Evolutionary conservation across 2,113 vertebrate species (phyloP), one percentile per base, ranked within the genome.

Genomic region (Girardinichthys multiradiatus): DNA sequence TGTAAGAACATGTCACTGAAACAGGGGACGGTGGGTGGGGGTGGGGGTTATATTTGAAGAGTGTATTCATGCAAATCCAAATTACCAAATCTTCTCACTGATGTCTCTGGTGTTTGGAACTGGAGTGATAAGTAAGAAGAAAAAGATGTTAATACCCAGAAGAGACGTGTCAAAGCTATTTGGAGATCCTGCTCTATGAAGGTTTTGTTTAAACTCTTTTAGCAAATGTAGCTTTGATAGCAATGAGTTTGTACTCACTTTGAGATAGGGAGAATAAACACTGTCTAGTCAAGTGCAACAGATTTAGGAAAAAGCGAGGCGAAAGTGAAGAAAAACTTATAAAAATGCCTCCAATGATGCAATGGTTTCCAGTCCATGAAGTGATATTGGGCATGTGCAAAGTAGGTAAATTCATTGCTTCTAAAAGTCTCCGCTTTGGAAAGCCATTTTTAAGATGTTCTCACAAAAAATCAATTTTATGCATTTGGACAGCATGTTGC

Each of bases 31-130:
- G 48, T 2, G 48, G n/a, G 35, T 42, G 62, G 35, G n/a, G 62
- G 1, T 27, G n/a, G 28, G 70, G 69, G 74, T 68, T 29, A 66
- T 54, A 82, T 76, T 78, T 73, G 60, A 74, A 37, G 29, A 63
- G 33, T 28, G 85, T 74, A 81, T 81, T 88, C 62, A 93, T 92
- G 92, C 82, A 87, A 90, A 92, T 92, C 80, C 67, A 70, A 72
- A 83, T 89, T 69, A 72, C 70, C 67, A 68, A 64, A 79, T 89
- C 80, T 82, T 57, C 3, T 19, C 6, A 64, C 74, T 65, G 31
- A 26, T 8, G 67, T 84, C 84, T 82, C 77, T 76, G 76, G 85
- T 76, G 85, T 86, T 72, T 63, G 62, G 51, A 59, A 60, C 84
- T 37, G 63, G 17, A 51, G 87, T 75, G 83, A 72, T 65, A 30